These are phyloP conservation scores for Hypolimnas misippus DNA, from an alignment of 2,888 invertebrate genomes.

Conservation along the genomic window DNA sequence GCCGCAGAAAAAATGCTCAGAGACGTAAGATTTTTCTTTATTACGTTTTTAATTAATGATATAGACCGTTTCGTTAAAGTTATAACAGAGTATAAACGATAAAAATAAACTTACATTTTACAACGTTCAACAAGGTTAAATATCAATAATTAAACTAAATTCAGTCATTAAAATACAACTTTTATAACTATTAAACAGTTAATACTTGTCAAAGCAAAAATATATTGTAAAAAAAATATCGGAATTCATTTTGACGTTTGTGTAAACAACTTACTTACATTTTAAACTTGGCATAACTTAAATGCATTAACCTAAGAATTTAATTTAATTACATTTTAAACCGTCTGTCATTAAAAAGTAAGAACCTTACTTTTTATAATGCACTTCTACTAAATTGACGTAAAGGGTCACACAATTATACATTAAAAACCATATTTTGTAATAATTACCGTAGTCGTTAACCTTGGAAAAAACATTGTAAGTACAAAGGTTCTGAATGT, in stretches of 20 bases:
- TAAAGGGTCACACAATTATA: background rate
- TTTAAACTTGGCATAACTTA: too few species aligned
- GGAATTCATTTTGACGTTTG: background rate
- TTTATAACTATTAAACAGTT: too few species aligned
- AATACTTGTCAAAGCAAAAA: too few species aligned
- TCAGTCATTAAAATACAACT: background rate
- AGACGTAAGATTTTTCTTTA: conserved; percentile 86
- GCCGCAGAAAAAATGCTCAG: conserved; percentile 97
- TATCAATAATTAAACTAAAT: too few species aligned
- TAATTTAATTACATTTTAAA: too few species aligned
- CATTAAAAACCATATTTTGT: background rate
- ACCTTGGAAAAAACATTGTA: background rate
- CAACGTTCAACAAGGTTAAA: too few species aligned
- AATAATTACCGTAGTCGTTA: background rate
- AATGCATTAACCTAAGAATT: too few species aligned
- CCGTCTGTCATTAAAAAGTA: background rate
- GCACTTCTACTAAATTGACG: background rate
- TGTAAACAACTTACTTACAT: background rate
- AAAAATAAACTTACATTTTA: too few species aligned
- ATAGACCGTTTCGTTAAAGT: background rate
- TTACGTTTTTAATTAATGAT: background rate
- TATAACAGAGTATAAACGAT: too few species aligned
- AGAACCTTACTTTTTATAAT: background rate
- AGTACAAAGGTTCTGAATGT: background rate
- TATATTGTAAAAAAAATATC: too few species aligned